Evolutionary conservation across 2,113 vertebrate genomes (phyloP).

Genomic region (Passer montanus): DNA sequence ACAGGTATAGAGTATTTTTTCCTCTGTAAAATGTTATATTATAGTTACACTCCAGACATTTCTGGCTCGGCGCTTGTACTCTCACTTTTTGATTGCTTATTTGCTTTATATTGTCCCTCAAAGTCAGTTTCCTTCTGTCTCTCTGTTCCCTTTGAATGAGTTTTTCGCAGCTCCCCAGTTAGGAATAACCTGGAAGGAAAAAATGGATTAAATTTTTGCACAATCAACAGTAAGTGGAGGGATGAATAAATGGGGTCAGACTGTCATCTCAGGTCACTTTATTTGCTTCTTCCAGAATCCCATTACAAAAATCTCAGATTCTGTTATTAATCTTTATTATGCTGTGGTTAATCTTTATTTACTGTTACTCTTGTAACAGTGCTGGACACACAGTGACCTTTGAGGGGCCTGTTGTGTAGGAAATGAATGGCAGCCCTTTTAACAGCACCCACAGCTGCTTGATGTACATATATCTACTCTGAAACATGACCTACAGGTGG

Average conservation of each 20-base stretch:
- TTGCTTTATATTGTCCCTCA: neutral
- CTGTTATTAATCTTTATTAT: neutral
- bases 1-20: neutral
- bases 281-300: neutral
- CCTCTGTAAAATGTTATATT: neutral
- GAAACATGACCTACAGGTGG: constrained; percentile 62
- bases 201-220: neutral
- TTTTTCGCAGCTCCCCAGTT: neutral
- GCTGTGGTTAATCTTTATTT: neutral
- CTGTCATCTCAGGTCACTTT: neutral
- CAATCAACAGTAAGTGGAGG: neutral
- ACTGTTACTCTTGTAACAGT: neutral
- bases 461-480: neutral
- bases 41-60: neutral
- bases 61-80: neutral
- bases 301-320: neutral
- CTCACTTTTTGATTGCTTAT: neutral
- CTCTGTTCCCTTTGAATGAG: neutral
- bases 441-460: constrained; percentile 1
- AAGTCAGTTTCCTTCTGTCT: neutral
- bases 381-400: neutral
- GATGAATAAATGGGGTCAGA: neutral
- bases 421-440: neutral
- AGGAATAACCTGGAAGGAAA: neutral
- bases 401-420: neutral